phyloP scores from a whole-genome alignment of 2,888 invertebrate species.

The Drosophila birchii region DNA sequence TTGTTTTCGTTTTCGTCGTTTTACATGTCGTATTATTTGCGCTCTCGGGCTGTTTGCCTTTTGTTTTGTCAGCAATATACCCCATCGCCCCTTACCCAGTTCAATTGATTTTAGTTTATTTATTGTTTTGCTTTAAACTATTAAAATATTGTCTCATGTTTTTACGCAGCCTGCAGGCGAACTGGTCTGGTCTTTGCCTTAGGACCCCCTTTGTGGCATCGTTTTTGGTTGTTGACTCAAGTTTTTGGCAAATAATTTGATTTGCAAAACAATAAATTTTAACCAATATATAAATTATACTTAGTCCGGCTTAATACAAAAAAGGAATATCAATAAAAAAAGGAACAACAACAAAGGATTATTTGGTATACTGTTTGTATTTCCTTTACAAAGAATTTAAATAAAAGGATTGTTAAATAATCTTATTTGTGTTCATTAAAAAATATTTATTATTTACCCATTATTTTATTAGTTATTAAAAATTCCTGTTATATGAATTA shows the following conservation, averaged over 20 bases:
- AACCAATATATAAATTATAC: constrained; percentile 73
- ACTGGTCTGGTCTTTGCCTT: constrained; percentile 16
- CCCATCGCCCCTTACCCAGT: constrained; percentile 14
- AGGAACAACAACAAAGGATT: background rate
- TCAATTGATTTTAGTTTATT: constrained; percentile 81
- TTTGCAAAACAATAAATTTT: constrained; percentile 72
- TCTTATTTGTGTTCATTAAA: background rate
- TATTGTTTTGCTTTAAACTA: constrained; percentile 81
- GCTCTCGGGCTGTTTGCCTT: constrained; percentile 70
- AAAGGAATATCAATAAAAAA: constrained; percentile 50
- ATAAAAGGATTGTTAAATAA: background rate
- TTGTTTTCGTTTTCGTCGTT: constrained; percentile 61
- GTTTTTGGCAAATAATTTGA: constrained; percentile 81
- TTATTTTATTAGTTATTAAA: background rate
- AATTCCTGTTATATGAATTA: constrained; percentile 4
- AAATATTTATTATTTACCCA: background rate
- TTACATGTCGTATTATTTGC: constrained; percentile 80
- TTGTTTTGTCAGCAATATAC: constrained; percentile 57
- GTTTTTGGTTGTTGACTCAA: constrained; percentile 77
- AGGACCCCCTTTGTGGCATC: constrained; percentile 73
- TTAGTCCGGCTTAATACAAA: constrained; percentile 63
- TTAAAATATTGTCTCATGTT: constrained; percentile 76
- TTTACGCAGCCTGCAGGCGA: constrained; percentile 34
- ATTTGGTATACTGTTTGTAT: background rate
- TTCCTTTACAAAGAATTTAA: background rate